Base-by-base conservation (phyloP, 2,797 vertebrate genomes). In the Enteromius trimaculatus region DNA sequence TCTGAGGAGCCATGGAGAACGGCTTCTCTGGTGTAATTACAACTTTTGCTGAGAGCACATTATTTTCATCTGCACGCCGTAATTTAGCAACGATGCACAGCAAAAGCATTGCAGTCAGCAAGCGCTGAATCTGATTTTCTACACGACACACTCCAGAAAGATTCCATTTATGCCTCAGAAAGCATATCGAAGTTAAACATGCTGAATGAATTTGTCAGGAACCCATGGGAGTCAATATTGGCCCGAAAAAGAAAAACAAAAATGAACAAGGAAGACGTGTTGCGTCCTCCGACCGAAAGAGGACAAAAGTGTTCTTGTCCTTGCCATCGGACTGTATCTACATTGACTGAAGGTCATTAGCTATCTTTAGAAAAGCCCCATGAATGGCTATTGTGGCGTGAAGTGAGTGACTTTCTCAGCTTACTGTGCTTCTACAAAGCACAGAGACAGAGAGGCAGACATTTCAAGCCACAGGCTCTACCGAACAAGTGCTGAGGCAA, bases 21-120 rank as follows among this genome's bases (percentile, higher is more conserved):
- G 13, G n/a, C 69, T 78, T 81, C 37, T 77, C 55, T 75, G n/a
- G 31, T 77, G 26, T 88, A 88, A 88, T 88, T 87, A 53, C 79
- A 80, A 75, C 53, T 82, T 82, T 86, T 77, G 62, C 82, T 74
- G 58, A 68, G 60, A 70, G 83, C 75, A 76, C 58, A 64, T 77
- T 64, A 80, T 82, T 80, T 77, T 82, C 75, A 44, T 76, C 42
- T 66, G 71, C 66, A 62, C 70, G 39, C 65, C 16, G 76, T 84
- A 84, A 82, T 86, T 87, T 82, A 53, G 51, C 71, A 34, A 71
- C 79, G 70, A 77, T 77, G 39, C 77, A 34, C 51, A 16, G 72
- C 77, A 19, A 66, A 60, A n/a, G 47, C 4, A 1, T 55, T 42
- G 21, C 23, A 81, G 49, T 66, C 64, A 71, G 77, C 64, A 76